phyloP scores from a whole-genome alignment of 1,140 invertebrate genomes.

The Copidosoma floridanum region DNA sequence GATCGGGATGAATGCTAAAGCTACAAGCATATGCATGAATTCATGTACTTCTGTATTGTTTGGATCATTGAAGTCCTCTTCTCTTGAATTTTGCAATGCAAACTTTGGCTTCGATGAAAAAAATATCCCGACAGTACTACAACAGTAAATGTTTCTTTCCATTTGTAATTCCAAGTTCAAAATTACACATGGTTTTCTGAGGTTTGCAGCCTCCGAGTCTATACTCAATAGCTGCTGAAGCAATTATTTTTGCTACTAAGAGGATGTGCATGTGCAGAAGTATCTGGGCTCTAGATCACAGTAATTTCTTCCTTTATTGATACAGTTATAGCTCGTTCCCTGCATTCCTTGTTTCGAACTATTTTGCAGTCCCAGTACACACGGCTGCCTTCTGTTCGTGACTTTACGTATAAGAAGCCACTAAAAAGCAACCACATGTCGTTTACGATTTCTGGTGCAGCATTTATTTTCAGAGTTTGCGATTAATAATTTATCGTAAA shows the following conservation, averaged over 20 bases:
- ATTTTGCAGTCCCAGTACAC: not conserved
- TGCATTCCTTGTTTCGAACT: not conserved
- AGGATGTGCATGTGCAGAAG: not conserved
- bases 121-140: too few relatives aligned
- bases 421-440: too few relatives aligned
- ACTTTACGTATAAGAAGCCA: not conserved
- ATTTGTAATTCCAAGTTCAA: not conserved
- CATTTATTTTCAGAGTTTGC: not conserved
- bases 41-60: too few relatives aligned
- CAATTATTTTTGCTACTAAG: not conserved
- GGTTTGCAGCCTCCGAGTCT: not conserved
- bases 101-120: too few relatives aligned
- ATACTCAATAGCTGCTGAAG: too few relatives aligned
- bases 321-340: not conserved
- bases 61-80: too few relatives aligned
- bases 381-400: not conserved
- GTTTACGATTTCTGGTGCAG: too few relatives aligned
- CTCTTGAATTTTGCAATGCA: too few relatives aligned
- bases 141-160: too few relatives aligned
- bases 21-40: too few relatives aligned
- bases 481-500: not conserved
- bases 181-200: not conserved
- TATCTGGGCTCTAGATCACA: not conserved
- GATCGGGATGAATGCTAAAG: too few relatives aligned
- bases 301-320: not conserved